Evolutionary conservation across 2,113 vertebrate genomes (phyloP).

Genomic region (Pluvialis apricaria): DNA sequence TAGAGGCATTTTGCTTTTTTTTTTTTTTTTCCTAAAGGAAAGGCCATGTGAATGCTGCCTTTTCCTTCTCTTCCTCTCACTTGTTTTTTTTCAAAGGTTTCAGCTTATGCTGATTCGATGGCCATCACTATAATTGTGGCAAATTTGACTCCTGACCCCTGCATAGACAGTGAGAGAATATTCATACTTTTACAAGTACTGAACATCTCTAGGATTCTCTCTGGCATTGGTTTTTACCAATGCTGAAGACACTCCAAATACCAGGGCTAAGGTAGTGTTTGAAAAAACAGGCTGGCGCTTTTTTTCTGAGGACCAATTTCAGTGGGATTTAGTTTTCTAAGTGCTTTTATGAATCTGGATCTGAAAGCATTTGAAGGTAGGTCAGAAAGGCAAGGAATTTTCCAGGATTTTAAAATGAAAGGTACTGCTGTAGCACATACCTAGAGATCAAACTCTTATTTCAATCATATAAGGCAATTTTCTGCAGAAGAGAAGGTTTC

Average conservation of each 20-base stretch:
- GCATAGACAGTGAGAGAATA: background rate
- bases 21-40: background rate
- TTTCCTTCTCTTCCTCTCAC: background rate
- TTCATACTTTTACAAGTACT: background rate
- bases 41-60: background rate
- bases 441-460: background rate
- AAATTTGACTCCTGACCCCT: background rate
- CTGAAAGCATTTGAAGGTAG: background rate
- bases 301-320: background rate
- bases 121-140: background rate
- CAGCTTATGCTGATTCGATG: background rate
- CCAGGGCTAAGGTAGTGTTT: background rate
- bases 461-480: background rate
- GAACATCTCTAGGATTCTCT: background rate
- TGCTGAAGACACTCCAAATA: background rate
- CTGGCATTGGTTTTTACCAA: background rate
- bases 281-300: background rate
- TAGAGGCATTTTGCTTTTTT: background rate
- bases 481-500: background rate
- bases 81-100: background rate
- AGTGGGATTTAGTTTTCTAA: background rate
- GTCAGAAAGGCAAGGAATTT: background rate
- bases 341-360: background rate
- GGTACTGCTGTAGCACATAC: background rate
- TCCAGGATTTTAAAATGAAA: slow-evolving; percentile 4